Evolutionary conservation across 1,140 invertebrate genomes (phyloP), one percentile per base, ranked within the genome.

Genomic region (Myzus persicae): DNA sequence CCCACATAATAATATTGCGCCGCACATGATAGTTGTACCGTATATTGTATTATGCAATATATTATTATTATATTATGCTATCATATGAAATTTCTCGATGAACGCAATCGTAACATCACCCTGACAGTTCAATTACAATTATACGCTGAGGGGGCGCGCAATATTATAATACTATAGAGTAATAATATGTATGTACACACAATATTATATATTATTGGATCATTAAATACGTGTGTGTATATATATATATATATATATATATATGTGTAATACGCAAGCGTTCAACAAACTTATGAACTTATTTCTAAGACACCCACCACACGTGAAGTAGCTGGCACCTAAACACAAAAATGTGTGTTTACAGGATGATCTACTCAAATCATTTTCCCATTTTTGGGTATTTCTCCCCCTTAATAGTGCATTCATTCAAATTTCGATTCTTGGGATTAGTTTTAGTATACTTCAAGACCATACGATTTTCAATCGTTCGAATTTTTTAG

Each of bases 81-180:
- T 85, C 11, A 46, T 31, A 14, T n/a, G 84, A 20, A 44, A 87
- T 87, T 44, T 44, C 26, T n/a, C 42, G 31, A 31, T 31, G 26
- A 44, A 26, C 26, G 5, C 20, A 44, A 87, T 87, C 42, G 42
- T n/a, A 44, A 44, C 26, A n/a, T 87, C 84, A 87, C 9, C n/a
- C 40, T 87, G 84, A 87, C 84, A 87, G 84, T 87, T 44, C 84
- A 44, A 31, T 87, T 87, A 87, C 84, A 87, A 87, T 87, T 87
- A 87, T 46, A 87, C 24, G 24, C 42, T 18, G 31, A 42, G 9
- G 9, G 22, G 9, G 18, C 18, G 38, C 7, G 22, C 3, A 38
- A 6, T 9, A 24, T 24, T n/a, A 24, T 82, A 40, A 9, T 82
- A 40, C 36, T 22, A 40, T 24, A 38, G 22, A 38, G 6, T 24